Percentiles rank a stretch among this genome's conserved stretches.
Evolutionary conservation across 64 coral and sea anemone species (phyloP).

Genomic region (Anthopleura sola): DNA sequence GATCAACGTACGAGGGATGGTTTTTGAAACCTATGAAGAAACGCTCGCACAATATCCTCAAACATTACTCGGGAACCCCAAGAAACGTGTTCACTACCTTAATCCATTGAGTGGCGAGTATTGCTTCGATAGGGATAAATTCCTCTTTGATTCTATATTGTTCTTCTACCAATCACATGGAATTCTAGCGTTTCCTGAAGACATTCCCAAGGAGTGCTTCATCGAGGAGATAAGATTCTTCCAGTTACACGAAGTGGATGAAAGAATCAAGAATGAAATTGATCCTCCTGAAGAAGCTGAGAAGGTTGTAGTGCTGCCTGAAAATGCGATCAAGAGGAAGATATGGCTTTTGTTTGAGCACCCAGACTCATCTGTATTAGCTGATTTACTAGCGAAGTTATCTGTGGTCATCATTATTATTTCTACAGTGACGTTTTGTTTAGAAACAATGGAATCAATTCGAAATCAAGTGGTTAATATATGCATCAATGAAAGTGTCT

Average conservation of each 20-base stretch:
- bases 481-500: background rate
- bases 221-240: slow-evolving; percentile 80
- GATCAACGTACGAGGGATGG: slow-evolving; percentile 87
- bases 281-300: slow-evolving; percentile 24
- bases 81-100: slow-evolving; percentile 56
- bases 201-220: slow-evolving; percentile 76
- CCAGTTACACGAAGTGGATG: slow-evolving; percentile 59
- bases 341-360: slow-evolving; percentile 80
- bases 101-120: slow-evolving; percentile 59
- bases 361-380: slow-evolving; percentile 63
- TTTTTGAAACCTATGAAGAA: slow-evolving; percentile 85
- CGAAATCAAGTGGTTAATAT: background rate
- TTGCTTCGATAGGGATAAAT: slow-evolving; percentile 70
- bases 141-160: slow-evolving; percentile 81
- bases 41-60: slow-evolving; percentile 85
- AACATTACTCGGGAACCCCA: slow-evolving; percentile 68
- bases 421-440: slow-evolving; percentile 84
- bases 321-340: slow-evolving; percentile 48
- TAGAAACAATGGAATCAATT: slow-evolving; percentile 62
- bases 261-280: slow-evolving; percentile 62
- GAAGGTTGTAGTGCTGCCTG: slow-evolving; percentile 24
- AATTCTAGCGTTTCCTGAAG: slow-evolving; percentile 71
- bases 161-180: slow-evolving; percentile 93
- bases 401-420: slow-evolving; percentile 64
- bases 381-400: slow-evolving; percentile 57